Percentiles rank a stretch among this genome's conserved stretches.
Conservation (phyloP, 2,888 invertebrate genomes). For the Himalopsyche kuldschensis region DNA sequence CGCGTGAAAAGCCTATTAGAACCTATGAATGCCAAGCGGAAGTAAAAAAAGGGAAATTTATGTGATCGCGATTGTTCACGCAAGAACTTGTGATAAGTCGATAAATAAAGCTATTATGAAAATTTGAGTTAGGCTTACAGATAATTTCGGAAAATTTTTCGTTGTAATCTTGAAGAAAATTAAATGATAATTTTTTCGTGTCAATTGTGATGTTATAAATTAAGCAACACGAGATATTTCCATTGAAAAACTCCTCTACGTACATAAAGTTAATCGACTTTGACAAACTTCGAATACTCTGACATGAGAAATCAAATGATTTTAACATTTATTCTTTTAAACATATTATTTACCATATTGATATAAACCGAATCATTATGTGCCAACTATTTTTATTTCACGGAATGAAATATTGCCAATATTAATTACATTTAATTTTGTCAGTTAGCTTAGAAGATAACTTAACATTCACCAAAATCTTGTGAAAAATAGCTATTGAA, state of each 20-base stretch:
- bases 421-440: too few relatives aligned
- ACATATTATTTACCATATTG: too few relatives aligned
- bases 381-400: too few relatives aligned
- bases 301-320: too few relatives aligned
- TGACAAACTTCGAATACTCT: too few relatives aligned
- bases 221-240: background rate
- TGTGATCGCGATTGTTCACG: conserved; percentile 21
- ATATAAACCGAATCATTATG: too few relatives aligned
- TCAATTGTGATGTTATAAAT: background rate
- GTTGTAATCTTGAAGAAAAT: background rate
- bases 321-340: too few relatives aligned
- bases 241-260: background rate
- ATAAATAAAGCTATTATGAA: conserved; percentile 21
- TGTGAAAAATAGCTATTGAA: too few relatives aligned
- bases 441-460: too few relatives aligned
- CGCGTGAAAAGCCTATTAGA: background rate
- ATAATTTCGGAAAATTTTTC: background rate
- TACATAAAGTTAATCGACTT: background rate
- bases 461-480: too few relatives aligned
- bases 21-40: background rate
- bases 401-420: too few relatives aligned
- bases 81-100: conserved; percentile 21
- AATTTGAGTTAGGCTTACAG: background rate
- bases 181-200: background rate
- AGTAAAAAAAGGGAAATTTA: background rate